Conservation (phyloP, 2,113 vertebrate species). For the Cynoglossus semilaevis region DNA sequence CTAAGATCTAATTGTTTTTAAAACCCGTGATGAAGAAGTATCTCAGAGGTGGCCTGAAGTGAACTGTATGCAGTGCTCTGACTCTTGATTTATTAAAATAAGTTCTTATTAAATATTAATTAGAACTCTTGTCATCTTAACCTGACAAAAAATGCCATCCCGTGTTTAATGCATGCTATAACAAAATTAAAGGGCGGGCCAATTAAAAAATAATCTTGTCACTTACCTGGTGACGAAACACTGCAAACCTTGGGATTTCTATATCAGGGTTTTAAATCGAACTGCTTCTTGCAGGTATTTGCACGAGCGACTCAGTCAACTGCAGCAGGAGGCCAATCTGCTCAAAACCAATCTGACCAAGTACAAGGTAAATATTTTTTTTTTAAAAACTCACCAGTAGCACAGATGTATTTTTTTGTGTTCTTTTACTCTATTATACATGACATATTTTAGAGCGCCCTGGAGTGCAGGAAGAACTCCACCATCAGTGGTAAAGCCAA, state of each 20-base stretch:
- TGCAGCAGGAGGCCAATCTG: slow-evolving; percentile 90
- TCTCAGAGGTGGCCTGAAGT: too few relatives aligned
- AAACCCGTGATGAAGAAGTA: too few relatives aligned
- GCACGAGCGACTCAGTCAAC: slow-evolving; percentile 90
- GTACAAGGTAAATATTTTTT: slow-evolving; percentile 80
- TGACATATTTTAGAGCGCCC: slow-evolving; percentile 79
- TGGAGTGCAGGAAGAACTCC: slow-evolving; percentile 88
- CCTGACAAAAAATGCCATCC: too few relatives aligned
- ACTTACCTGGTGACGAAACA: background rate
- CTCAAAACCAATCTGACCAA: slow-evolving; percentile 90
- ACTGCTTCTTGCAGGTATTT: slow-evolving; percentile 82
- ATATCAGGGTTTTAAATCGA: background rate
- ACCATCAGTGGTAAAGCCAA: slow-evolving; percentile 81
- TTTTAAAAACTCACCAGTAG: slow-evolving; percentile 6
- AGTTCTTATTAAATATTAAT: too few relatives aligned
- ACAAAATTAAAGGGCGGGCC: too few relatives aligned
- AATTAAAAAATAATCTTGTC: too few relatives aligned
- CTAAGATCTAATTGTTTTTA: too few relatives aligned
- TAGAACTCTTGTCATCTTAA: too few relatives aligned
- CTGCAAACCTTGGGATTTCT: background rate
- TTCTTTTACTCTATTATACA: background rate
- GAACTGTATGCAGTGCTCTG: too few relatives aligned
- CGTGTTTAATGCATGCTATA: too few relatives aligned
- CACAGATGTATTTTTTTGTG: background rate
- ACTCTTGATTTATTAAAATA: too few relatives aligned